Conservation (phyloP, 2,797 vertebrate species). For the Furcifer pardalis region DNA sequence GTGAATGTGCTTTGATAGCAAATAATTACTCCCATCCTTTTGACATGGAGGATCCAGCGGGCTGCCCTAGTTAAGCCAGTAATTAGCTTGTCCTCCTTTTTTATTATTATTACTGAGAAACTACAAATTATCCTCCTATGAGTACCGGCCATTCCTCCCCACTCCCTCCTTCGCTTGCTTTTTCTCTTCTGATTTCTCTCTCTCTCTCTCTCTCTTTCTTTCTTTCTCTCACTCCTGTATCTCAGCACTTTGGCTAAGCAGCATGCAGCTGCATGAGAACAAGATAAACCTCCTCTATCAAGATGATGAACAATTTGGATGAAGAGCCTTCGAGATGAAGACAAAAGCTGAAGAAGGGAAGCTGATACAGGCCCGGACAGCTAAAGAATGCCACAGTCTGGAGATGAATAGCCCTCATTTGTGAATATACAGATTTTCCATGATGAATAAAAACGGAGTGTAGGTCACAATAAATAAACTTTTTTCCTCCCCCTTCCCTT, state of each 20-base stretch:
- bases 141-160: conserved; percentile 81
- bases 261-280: conserved; percentile 90
- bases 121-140: conserved; percentile 96
- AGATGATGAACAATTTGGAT: conserved; percentile 93
- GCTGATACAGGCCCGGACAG: conserved; percentile 85
- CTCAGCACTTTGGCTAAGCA: conserved; percentile 87
- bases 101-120: conserved; percentile 87
- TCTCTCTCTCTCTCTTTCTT: conserved; percentile 48
- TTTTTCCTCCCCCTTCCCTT: conserved; percentile 72
- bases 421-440: conserved; percentile 90
- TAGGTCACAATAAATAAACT: conserved; percentile 88
- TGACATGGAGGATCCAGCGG: conserved; percentile 97
- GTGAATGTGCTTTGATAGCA: conserved; percentile 99
- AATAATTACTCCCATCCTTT: conserved; percentile 98
- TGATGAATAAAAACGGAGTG: conserved; percentile 84
- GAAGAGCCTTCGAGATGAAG: conserved; percentile 87
- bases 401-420: conserved; percentile 92
- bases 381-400: conserved; percentile 86
- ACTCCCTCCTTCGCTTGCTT: conserved; percentile 70
- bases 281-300: conserved; percentile 91
- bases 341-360: conserved; percentile 88
- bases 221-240: conserved; percentile 78
- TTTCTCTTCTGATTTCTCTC: conserved; percentile 36
- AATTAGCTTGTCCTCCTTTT: conserved; percentile 95
- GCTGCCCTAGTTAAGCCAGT: conserved; percentile 98